These are phyloP conservation scores for Metopolophium dirhodum DNA, from an alignment of 1,140 invertebrate species.

Conservation along the genomic window DNA sequence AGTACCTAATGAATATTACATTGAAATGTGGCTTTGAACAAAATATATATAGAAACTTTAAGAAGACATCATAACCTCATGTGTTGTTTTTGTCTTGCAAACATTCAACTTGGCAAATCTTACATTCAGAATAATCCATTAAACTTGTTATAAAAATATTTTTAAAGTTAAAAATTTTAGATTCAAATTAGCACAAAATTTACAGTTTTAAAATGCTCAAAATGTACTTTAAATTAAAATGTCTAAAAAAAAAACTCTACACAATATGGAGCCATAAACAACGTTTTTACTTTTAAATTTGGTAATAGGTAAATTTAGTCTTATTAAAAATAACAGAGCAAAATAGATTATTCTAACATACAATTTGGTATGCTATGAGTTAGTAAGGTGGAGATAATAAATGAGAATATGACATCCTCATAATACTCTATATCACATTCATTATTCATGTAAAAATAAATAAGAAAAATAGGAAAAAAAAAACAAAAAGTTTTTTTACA, in stretches of 20 bases:
- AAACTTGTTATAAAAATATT: background rate
- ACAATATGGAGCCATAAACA: no score
- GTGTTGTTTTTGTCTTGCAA: background rate
- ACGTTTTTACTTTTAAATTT: background rate
- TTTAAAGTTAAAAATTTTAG: background rate
- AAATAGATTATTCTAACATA: background rate
- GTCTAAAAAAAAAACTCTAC: no score
- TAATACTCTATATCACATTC: background rate
- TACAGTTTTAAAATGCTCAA: no score
- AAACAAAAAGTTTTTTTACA: conserved; percentile 47
- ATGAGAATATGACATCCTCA: background rate
- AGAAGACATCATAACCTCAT: background rate
- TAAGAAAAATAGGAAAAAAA: background rate
- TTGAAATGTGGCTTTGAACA: background rate
- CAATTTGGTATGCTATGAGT: background rate
- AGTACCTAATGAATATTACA: background rate
- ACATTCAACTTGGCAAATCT: background rate
- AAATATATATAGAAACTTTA: background rate
- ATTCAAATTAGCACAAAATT: no score
- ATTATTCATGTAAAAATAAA: background rate
- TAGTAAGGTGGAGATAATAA: background rate
- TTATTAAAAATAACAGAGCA: background rate
- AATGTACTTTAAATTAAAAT: no score
- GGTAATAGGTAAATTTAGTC: background rate
- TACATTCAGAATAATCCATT: background rate